phyloP scores from a whole-genome alignment of 92 coral and sea anemone species.

The Palythoa grandis region DNA sequence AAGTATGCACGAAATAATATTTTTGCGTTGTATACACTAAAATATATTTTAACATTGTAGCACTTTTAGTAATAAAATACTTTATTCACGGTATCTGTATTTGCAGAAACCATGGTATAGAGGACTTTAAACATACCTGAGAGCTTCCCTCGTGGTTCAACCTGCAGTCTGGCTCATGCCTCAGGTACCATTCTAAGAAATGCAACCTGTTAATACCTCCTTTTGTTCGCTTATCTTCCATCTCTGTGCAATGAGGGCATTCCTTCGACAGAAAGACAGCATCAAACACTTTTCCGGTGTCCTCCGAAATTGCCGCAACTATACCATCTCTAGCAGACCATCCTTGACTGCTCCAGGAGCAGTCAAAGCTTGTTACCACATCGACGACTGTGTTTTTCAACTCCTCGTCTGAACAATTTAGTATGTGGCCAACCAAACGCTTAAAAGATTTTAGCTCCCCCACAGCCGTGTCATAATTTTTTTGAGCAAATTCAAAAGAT shows the following conservation, averaged over 20 bases:
- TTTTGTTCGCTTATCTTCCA: constrained; percentile 8
- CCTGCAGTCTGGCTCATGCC: constrained; percentile 6
- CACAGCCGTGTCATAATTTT: constrained; percentile 38
- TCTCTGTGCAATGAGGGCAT: background rate
- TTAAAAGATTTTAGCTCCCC: constrained; percentile 35
- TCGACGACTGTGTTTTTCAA: constrained; percentile 46
- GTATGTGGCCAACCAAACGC: constrained; percentile 1
- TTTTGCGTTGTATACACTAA: background rate
- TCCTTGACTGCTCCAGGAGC: constrained; percentile 39
- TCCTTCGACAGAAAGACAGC: constrained; percentile 50
- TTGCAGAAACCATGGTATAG: background rate
- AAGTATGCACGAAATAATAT: background rate
- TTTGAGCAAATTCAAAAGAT: constrained; percentile 40
- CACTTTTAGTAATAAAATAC: background rate
- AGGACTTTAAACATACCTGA: constrained; percentile 5
- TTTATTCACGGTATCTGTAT: background rate
- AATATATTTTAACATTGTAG: background rate
- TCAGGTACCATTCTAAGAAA: background rate
- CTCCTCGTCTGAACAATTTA: constrained; percentile 38
- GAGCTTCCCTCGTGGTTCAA: constrained; percentile 7
- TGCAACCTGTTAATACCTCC: background rate
- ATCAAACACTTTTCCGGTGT: constrained; percentile 65
- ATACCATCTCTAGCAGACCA: constrained; percentile 74
- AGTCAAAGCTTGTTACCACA: constrained; percentile 54
- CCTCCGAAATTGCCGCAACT: constrained; percentile 56